Percentiles rank a stretch among this genome's conserved stretches.
Evolutionary conservation across 2,113 vertebrate species (phyloP).

Genomic region (Gulo gulo): DNA sequence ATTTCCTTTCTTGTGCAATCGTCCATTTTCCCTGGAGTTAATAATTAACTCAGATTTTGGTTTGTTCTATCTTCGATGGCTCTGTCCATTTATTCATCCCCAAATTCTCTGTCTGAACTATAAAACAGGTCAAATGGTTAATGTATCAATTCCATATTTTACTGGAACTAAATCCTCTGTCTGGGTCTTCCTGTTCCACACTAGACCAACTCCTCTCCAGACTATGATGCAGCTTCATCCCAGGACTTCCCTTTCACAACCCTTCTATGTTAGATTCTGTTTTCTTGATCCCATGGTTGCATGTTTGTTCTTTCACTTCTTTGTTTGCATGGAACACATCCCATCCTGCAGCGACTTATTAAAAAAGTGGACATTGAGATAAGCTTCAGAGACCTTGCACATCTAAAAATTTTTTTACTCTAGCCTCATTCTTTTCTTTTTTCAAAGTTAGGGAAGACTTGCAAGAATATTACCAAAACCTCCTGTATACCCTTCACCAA

Average conservation of each 20-base stretch:
- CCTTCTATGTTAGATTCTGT: not conserved
- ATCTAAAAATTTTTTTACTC: not conserved
- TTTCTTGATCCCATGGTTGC: not conserved
- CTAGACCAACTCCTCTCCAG: not conserved
- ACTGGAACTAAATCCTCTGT: not conserved
- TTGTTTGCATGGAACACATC: not conserved
- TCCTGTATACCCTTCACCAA: not conserved
- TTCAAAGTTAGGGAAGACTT: not conserved
- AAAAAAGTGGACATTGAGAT: not conserved
- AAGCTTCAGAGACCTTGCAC: not conserved
- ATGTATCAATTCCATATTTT: not conserved
- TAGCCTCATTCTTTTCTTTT: not conserved
- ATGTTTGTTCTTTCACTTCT: not conserved
- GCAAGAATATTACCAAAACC: not conserved
- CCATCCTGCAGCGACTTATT: not conserved
- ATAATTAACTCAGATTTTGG: slow-evolving; percentile 43
- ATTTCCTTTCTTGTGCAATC: slow-evolving; percentile 21
- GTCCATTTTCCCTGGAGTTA: slow-evolving; percentile 33
- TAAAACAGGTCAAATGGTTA: not conserved
- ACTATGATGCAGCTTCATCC: not conserved
- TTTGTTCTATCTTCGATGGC: slow-evolving; percentile 3
- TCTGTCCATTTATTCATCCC: not conserved
- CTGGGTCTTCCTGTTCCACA: not conserved
- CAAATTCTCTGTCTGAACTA: not conserved
- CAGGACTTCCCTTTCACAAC: not conserved